Evolutionary conservation across 2,888 invertebrate genomes (phyloP), one percentile per base, ranked within the genome.

Genomic region (Drosophila kuntzei): DNA sequence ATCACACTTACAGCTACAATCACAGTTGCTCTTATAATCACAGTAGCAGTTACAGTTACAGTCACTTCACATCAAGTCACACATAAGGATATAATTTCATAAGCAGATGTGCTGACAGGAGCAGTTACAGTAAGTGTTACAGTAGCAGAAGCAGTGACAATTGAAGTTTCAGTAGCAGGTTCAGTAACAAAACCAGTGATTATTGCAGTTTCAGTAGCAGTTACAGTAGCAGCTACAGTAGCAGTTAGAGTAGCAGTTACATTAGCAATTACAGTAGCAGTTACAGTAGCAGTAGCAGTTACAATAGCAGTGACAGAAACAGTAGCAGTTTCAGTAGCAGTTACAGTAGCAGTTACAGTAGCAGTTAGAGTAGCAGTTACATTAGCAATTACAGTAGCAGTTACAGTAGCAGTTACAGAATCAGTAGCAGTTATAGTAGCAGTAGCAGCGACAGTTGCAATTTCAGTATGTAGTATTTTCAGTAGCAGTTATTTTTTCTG

Each of bases 221-320:
- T 32, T 22, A 32, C 18, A 50, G 32, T 58, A 11, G 18, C 46
- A 39, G 22, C n/a, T 22, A 37, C 47, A 47, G 27, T 25, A 2
- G 27, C 57, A 43, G 46, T 44, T 22, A 36, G 22, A 49, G 11
- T 36, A 4, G 8, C n/a, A 34, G 44, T 43, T 34, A 34, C 25
- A 43, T 11, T 14, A 2, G 3, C 29, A 39, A 9, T 49, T 49
- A 18, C 18, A 18, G 14, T 27, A 6, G 7, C 5, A n/a, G 1
- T 36, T 6, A 14, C 25, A 20, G 7, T 34, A n/a, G n/a, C 18
- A 49, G 47, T 8, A 1, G 8, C 16, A 46, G 11, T 46, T 2
- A 46, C 16, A 29, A 16, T 18, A 2, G 1, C 3, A 29, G 29
- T 18, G 1, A 34, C 32, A 50, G 20, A 18, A 12, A 6, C 2